Evolutionary conservation across 2,797 vertebrate species (phyloP), one percentile per base, ranked within the genome.

Genomic region (Rhinatrema bivittatum): DNA sequence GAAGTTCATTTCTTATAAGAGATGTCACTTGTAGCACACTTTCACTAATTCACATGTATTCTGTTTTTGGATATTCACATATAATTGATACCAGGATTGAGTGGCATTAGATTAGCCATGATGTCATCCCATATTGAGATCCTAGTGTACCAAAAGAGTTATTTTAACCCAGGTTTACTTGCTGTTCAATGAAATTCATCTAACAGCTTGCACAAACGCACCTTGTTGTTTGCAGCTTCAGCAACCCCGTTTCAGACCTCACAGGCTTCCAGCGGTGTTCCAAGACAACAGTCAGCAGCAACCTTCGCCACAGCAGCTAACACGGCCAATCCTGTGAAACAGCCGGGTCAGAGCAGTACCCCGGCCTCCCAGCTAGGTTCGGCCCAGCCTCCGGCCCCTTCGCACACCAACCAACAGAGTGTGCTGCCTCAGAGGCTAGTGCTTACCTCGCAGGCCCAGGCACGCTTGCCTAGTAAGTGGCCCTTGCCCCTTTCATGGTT

Each of bases 381-480:
- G 63, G 67, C 72, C 25, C 90, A 80, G 82, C 77, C 82, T 51
- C 79, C 84, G 74, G 74, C 80, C 82, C 83, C 90, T 76, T 58
- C 83, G 67, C 90, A 90, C 78, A 79, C 86, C 64, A 69, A 90
- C 62, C 90, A 91, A 74, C 91, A 89, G 79, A 88, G 82, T 68
- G 68, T 91, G 72, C 80, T 88, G 75, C 88, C 91, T 71, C 95
- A 94, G 87, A 94, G 93, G 87, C 89, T 97, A 85, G 87, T 97
- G 67, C 88, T 97, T 66, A 91, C 90, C 85, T 92, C 93, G 67
- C 95, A 97, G 91, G 92, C 92, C 84, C n/a, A n/a, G n/a, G 94
- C 95, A 82, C 90, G 93, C 78, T 89, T 98, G 91, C 93, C 95
- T 86, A 97, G 95, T 98, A 97, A 96, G 95, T 96, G 90, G 88